phyloP scores from a whole-genome alignment of 1,140 invertebrate genomes.

The Rhyzopertha dominica region DNA sequence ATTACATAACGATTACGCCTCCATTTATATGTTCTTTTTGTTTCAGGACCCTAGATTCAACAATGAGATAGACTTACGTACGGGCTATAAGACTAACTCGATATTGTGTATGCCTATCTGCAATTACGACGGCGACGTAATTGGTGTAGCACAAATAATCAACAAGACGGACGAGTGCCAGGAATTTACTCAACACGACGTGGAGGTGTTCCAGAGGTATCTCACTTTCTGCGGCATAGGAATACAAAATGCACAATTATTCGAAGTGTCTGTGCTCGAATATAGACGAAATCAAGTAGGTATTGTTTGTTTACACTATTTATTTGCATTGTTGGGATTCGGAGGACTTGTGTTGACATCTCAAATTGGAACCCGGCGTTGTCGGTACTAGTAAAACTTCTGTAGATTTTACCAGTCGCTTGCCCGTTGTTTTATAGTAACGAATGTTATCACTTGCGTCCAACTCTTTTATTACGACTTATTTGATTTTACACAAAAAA shows the following conservation, averaged over 20 bases:
- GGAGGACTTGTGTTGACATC: too few species aligned
- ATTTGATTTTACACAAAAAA: too few species aligned
- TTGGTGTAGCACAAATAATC: constrained; percentile 95
- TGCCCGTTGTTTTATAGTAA: too few species aligned
- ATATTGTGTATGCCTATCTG: constrained; percentile 94
- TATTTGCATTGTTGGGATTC: too few species aligned
- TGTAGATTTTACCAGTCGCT: too few species aligned
- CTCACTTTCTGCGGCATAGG: constrained; percentile 96
- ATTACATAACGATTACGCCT: too few species aligned
- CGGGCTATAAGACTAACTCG: constrained; percentile 86
- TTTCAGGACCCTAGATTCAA: constrained; percentile 79
- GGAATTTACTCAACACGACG: constrained; percentile 84
- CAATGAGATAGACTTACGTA: constrained; percentile 82
- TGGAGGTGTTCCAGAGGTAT: constrained; percentile 82
- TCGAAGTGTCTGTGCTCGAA: constrained; percentile 89
- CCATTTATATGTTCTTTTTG: constrained; percentile 23
- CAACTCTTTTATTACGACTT: too few species aligned
- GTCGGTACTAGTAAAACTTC: too few species aligned
- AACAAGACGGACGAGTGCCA: constrained; percentile 86
- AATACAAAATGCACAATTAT: constrained; percentile 94
- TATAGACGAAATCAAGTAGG: constrained; percentile 85
- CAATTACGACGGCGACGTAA: constrained; percentile 92
- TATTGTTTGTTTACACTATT: too few species aligned
- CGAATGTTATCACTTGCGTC: too few species aligned
- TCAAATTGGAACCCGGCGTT: too few species aligned